These are phyloP conservation scores for Paramuricea clavata DNA, from an alignment of 92 coral and sea anemone species.

Conservation along the genomic window DNA sequence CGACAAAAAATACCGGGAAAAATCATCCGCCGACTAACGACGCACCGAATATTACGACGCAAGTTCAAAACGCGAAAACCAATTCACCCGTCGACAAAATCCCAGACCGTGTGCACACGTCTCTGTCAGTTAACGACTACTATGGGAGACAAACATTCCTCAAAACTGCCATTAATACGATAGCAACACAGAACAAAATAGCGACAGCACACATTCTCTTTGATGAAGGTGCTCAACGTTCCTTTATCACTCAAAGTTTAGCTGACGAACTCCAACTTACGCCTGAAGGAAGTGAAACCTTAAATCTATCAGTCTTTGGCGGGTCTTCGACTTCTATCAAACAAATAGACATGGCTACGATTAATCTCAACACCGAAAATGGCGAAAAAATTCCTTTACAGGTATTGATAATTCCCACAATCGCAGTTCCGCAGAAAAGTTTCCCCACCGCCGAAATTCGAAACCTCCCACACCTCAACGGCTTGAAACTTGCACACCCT, in stretches of 20 bases:
- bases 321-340: conserved; percentile 41
- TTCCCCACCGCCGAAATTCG: conserved; percentile 41
- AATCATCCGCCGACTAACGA: no score
- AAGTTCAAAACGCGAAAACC: no score
- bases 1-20: no score
- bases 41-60: no score
- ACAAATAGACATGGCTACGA: no score
- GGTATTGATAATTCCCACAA: conserved; percentile 54
- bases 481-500: conserved; percentile 77
- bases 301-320: conserved; percentile 43
- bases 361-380: no score
- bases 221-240: conserved; percentile 72
- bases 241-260: conserved; percentile 65
- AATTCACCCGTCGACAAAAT: no score
- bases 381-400: conserved; percentile 58
- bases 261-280: conserved; percentile 53
- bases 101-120: no score
- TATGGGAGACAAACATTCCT: conserved; percentile 2
- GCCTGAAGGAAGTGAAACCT: conserved; percentile 33
- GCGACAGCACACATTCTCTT: conserved; percentile 40
- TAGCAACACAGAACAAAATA: not conserved
- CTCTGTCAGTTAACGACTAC: no score
- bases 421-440: conserved; percentile 59
- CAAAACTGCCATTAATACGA: not conserved
- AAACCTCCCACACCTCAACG: no score